A percentile compares a stretch with the other conserved stretches of the same genome.
Evolutionary conservation across 2,113 vertebrate genomes (phyloP).

Genomic region (Nematolebias whitei): DNA sequence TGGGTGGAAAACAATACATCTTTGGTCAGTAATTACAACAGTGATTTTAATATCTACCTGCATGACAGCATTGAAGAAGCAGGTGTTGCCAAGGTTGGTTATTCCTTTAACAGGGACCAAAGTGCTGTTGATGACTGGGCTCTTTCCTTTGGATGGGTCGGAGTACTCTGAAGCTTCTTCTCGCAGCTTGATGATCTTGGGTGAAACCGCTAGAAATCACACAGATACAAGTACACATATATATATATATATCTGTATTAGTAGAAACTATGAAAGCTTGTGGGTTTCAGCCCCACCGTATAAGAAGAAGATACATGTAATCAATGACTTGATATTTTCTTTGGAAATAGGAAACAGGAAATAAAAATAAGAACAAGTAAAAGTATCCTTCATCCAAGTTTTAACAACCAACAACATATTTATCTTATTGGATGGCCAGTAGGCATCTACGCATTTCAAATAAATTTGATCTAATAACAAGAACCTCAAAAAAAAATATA

Average conservation of each 20-base stretch:
- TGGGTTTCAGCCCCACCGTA: too few relatives aligned
- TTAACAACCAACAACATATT: too few relatives aligned
- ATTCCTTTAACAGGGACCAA: constrained; percentile 93
- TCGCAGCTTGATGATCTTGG: constrained; percentile 86
- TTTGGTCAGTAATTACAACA: background rate
- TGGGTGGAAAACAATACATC: background rate
- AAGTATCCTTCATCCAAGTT: too few relatives aligned
- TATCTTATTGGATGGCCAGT: too few relatives aligned
- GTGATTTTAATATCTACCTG: constrained; percentile 81
- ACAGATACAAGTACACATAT: background rate
- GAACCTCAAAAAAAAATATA: too few relatives aligned
- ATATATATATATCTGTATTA: too few relatives aligned
- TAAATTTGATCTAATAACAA: too few relatives aligned
- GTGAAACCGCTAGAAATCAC: constrained; percentile 78
- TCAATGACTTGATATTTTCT: too few relatives aligned
- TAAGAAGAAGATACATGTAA: too few relatives aligned
- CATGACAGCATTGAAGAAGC: constrained; percentile 98
- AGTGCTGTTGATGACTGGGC: constrained; percentile 73
- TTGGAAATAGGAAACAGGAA: too few relatives aligned
- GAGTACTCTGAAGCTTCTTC: constrained; percentile 85
- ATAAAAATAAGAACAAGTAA: too few relatives aligned
- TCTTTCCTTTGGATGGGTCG: constrained; percentile 83
- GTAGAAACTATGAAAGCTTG: background rate
- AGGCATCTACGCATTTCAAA: too few relatives aligned
- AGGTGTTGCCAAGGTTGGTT: constrained; percentile 95